These are phyloP conservation scores for Actenoides hombroni DNA, from an alignment of 2,113 vertebrate genomes.

Conservation along the genomic window DNA sequence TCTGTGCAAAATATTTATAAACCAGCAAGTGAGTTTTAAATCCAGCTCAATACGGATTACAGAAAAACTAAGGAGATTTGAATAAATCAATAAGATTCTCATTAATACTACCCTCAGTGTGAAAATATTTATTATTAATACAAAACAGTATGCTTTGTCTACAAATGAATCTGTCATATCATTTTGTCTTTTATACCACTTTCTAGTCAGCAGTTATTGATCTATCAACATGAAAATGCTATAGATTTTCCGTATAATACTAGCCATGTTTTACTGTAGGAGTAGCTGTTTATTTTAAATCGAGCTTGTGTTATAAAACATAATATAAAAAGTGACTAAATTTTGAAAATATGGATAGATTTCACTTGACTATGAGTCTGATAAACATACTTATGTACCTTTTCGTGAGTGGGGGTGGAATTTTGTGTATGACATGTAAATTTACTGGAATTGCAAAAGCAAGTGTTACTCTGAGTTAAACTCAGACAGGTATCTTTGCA, in stretches of 20 bases:
- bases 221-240: background rate
- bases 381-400: fast-evolving
- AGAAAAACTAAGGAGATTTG: background rate
- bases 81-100: constrained; percentile 28
- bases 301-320: background rate
- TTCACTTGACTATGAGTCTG: background rate
- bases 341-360: background rate
- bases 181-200: background rate
- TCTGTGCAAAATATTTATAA: constrained; percentile 21
- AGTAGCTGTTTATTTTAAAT: background rate
- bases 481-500: background rate
- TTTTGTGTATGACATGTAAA: background rate
- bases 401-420: background rate
- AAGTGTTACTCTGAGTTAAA: background rate
- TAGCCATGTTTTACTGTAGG: background rate
- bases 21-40: constrained; percentile 3
- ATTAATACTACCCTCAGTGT: background rate
- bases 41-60: constrained; percentile 5
- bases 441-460: background rate
- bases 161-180: background rate
- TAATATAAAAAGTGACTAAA: background rate
- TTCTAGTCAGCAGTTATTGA: background rate
- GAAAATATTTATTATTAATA: constrained; percentile 2
- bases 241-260: background rate
- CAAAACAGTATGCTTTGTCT: background rate